Evolutionary conservation across 2,888 invertebrate species (phyloP), one percentile per base, ranked within the genome.

Genomic region (Diarsia rubi): DNA sequence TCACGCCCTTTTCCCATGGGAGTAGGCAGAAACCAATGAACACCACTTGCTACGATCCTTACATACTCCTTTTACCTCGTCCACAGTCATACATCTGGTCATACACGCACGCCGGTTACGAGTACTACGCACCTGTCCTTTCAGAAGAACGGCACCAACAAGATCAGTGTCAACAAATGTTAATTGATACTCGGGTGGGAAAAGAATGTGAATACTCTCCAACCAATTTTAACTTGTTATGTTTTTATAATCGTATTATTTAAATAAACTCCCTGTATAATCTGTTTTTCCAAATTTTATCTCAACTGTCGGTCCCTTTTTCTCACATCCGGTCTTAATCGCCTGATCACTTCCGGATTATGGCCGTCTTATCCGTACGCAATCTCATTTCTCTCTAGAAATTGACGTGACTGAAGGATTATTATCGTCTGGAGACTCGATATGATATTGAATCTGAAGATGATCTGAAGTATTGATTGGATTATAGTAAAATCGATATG

Each of bases 331-430:
- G 9, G 24, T 47, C 37, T 21, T 72, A 68, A 45, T 54, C 31
- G 11, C 11, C 21, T 37, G 19, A 71, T 77, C 65, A 72, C 64
- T n/a, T 52, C 49, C 16, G 37, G 72, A 79, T 77, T 72, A 72
- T 8, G 49, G 59, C 14, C 54, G 3, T 59, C 72, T 71, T 31
- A 79, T 72, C 64, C 21, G 6, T 60, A 65, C 37, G 42, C 80
- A 74, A 78, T 80, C 63, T 80, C 52, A 64, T 64, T 45, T 49
- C 49, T 42, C n/a, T 44, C 44, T 14, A 37, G 4, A 49, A 77
- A 63, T 45, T 14, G 31, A 19, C 21, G 64, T 65, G 45, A 64
- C 57, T 74, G 42, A 80, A 47, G 57, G 49, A 68, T 78, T 63
- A 64, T 72, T n/a, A 52, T 63, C n/a, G 31, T 63, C 14, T 49